Evolutionary conservation across 2,113 vertebrate genomes (phyloP), one percentile per base, ranked within the genome.

Genomic region (Chelonoidis abingdonii): DNA sequence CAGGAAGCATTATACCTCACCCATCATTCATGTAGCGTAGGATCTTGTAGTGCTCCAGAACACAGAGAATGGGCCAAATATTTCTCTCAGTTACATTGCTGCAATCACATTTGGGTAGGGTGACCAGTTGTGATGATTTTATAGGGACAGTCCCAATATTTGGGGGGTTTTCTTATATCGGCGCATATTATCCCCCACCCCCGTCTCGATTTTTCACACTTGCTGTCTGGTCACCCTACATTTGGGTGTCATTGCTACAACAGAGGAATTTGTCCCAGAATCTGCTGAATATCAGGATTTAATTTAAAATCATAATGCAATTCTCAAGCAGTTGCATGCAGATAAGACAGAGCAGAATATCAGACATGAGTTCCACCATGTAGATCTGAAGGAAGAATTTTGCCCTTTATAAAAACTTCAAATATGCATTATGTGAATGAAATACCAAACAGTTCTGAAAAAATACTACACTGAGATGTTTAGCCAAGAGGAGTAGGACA

Each of bases 401-500:
- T 72, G 14, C 31, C 38, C 56, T 4, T 24, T 41, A 1, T 53
- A 65, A 78, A 89, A 90, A 10, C 7, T 1, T 57, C 72, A 75
- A 72, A 25, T 17, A 38, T 8, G 88, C 22, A 91, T 50, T 92
- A 16, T 47, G 54, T 52, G 35, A 95, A 85, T 31, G 10, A 92
- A 94, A 89, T 41, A 91, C 4, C 47, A 84, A 88, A 14, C 50
- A n/a, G 84, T 52, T 88, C 80, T 52, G 35, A 92, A 78, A 9
- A 89, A 93, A 95, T 72, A 25, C 72, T 57, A 87, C 49, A 27
- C 12, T 78, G 72, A 84, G 52, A 69, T 80, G 87, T 96, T 96
- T 24, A 92, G 82, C 47, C 12, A n/a, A 35, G 75, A 89, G 84
- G 12, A 80, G 5, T 65, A 85, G 92, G 50, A 84, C 12, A 89